These are phyloP conservation scores for Pharmacophagus antenor DNA, from an alignment of 2,888 invertebrate genomes.

Conservation along the genomic window DNA sequence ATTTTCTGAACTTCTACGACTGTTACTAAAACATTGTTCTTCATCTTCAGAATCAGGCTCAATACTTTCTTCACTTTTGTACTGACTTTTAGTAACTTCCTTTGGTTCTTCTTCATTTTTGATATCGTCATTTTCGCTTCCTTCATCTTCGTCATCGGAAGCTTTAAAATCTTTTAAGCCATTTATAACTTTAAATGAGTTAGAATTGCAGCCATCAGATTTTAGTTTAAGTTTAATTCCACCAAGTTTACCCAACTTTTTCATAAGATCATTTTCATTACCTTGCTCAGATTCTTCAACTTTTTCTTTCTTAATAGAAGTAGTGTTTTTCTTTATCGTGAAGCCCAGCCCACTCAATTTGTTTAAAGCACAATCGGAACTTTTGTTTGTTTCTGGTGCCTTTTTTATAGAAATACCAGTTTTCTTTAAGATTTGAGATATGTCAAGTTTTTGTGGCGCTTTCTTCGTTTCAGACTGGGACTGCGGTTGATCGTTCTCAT, in stretches of 20 bases:
- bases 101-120: conserved; percentile 48
- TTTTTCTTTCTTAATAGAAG: conserved; percentile 64
- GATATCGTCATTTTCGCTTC: conserved; percentile 54
- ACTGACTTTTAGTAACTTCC: conserved; percentile 38
- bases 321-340: conserved; percentile 67
- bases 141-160: conserved; percentile 65
- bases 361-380: conserved; percentile 57
- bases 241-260: conserved; percentile 68
- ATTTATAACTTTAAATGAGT: conserved; percentile 70
- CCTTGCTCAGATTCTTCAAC: conserved; percentile 40
- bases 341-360: conserved; percentile 72
- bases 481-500: conserved; percentile 54
- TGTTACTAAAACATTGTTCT: conserved; percentile 40
- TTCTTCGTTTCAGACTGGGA: conserved; percentile 42
- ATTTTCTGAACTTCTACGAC: conserved; percentile 42
- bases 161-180: conserved; percentile 71
- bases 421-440: conserved; percentile 65
- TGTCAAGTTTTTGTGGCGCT: conserved; percentile 69
- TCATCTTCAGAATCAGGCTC: conserved; percentile 42
- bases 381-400: conserved; percentile 46
- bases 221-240: conserved; percentile 72
- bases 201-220: conserved; percentile 65
- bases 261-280: conserved; percentile 52
- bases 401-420: conserved; percentile 66
- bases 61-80: conserved; percentile 36